Base-by-base conservation (phyloP, 2,797 vertebrate species). In the Lophius americanus region DNA sequence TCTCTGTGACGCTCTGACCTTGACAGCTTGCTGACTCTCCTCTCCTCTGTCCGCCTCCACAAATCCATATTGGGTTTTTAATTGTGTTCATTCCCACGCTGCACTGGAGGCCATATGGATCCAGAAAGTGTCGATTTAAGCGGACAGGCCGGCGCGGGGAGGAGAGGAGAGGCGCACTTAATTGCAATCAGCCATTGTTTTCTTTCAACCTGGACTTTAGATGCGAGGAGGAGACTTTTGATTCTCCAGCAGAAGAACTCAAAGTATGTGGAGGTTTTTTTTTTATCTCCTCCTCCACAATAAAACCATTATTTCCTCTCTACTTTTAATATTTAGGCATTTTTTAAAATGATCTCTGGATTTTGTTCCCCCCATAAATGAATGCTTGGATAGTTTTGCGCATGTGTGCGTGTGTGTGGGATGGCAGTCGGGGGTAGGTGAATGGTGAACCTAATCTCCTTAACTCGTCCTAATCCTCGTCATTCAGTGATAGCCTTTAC, bases 391-490 rank as follows among this genome's bases (percentile, higher is more conserved):
- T 41, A 7, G 6, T 13, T 14, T 37, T 46, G 44, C 13, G 41
- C 23, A 23, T 60, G 76, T 48, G 79, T n/a, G 73, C 23, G 55
- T 70, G 85, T 87, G 85, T 51, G 89, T 86, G 86, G 78, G 87
- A 38, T 86, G 87, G 88, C 80, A 85, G 76, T 66, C 64, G 76
- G 67, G 68, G 70, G 68, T 77, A 78, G 73, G 73, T 87, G 92
- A 92, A 90, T 91, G 90, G 69, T 83, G 92, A 93, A 92, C 92
- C 91, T 94, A 94, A 94, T 94, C 93, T 94, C 89, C 93, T 94
- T 94, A 94, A 94, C 92, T 94, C 91, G 88, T 92, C 90, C 90
- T 94, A 94, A 94, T 94, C 93, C 93, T 89, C 92, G 92, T 94
- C 92, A 94, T 94, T 94, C 92, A 94, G 89, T 88, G 92, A 94